phyloP scores from a whole-genome alignment of 1,140 invertebrate genomes.

The Rhyacophila brunnea region DNA sequence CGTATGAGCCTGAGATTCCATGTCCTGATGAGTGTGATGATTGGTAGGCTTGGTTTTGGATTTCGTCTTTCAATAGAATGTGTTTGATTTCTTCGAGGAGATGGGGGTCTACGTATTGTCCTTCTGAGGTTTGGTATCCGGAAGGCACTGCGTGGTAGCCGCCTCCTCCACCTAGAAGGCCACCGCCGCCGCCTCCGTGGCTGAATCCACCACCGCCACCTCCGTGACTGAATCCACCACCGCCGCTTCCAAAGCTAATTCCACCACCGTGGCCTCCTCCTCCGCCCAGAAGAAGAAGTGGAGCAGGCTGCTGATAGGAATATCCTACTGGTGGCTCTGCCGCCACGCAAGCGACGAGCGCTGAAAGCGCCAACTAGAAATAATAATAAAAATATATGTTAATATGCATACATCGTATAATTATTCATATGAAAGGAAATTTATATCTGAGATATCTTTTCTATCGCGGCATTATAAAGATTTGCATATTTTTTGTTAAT shows the following conservation, averaged over 20 bases:
- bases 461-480: no score
- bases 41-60: constrained; percentile 55
- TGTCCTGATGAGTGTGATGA: constrained; percentile 43
- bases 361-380: constrained; percentile 47
- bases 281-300: constrained; percentile 34
- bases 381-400: constrained; percentile 1
- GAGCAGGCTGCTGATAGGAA: constrained; percentile 34
- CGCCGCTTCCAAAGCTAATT: constrained; percentile 36
- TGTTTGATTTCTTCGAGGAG: constrained; percentile 78
- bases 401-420: no score
- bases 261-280: constrained; percentile 41
- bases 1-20: constrained; percentile 56
- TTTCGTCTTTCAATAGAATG: constrained; percentile 78
- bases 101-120: constrained; percentile 72
- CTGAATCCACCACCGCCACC: constrained; percentile 50
- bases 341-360: constrained; percentile 48
- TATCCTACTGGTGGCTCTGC: constrained; percentile 46
- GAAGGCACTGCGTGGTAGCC: constrained; percentile 70
- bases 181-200: constrained; percentile 39
- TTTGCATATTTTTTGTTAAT: no score
- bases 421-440: no score
- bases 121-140: constrained; percentile 73
- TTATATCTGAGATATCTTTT: no score
- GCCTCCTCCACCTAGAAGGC: constrained; percentile 59
- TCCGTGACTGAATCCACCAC: constrained; percentile 38